A percentile compares a stretch with the other conserved stretches of the same genome.
phyloP scores from a whole-genome alignment of 2,113 vertebrate genomes.

The Pheucticus melanocephalus region DNA sequence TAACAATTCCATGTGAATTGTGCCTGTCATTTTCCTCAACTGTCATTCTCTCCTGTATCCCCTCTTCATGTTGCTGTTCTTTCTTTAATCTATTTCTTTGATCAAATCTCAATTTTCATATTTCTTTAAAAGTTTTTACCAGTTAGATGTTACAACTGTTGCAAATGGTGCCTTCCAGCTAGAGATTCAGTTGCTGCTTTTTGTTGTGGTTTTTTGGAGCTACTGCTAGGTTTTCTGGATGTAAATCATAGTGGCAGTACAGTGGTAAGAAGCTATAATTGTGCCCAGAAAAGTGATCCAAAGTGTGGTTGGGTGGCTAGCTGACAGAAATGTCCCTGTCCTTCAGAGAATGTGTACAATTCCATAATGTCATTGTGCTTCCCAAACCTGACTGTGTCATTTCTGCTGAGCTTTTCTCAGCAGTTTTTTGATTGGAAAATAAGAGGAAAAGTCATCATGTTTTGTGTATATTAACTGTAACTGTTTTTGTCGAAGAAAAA shows the following conservation, averaged over 20 bases:
- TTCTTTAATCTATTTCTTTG: neutral
- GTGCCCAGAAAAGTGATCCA: neutral
- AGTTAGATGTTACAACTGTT: neutral
- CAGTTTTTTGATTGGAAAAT: neutral
- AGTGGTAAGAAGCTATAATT: neutral
- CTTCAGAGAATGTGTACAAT: accelerated
- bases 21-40: neutral
- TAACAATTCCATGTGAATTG: accelerated
- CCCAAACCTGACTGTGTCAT: neutral
- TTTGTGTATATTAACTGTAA: neutral
- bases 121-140: neutral
- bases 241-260: neutral
- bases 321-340: neutral
- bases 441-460: neutral
- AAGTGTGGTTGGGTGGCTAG: neutral
- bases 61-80: neutral
- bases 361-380: neutral
- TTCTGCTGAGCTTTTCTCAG: neutral
- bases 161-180: neutral
- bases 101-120: neutral
- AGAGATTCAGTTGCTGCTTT: neutral
- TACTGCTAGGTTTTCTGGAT: neutral
- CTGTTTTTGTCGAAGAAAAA: neutral
- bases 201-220: neutral
- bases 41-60: neutral